Evolutionary conservation across 1,140 invertebrate species (phyloP), one percentile per base, ranked within the genome.

Genomic region (Drosophila littoralis): DNA sequence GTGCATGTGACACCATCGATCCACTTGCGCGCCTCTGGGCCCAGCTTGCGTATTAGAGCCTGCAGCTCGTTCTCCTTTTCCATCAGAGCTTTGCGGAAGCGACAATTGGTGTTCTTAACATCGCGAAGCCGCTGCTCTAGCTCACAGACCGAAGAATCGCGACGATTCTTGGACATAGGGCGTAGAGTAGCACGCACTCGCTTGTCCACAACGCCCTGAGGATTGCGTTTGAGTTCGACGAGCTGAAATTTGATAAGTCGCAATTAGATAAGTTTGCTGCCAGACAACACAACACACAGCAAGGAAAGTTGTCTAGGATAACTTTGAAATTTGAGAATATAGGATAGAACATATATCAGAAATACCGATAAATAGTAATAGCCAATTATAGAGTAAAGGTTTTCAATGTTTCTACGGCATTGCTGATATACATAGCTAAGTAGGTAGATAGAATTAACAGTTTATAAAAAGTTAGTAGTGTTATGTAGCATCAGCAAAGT

Each of bases 211-310:
- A 95, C 95, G 1, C 97, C 96, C 79, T 96, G 96, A 2, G 97
- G 97, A 93, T 98, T 98, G 71, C 97, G 94, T 77, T 96, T 95
- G 28, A 98, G 93, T 93, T 98, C 97, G 75, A 98, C 94, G 22
- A 98, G 93, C 97, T 98, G 92, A 8, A 93, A 93, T 32, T 9
- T 22, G 42, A 57, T 55, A 22, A 45, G 43, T 13, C 43, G 0
- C 6, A 38, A 70, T 72, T 42, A 60, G 54, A 63, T 61, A 28
- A 38, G 15, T 33, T 10, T 2, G 17, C 8, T 6, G 9, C 12
- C 6, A 13, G 7, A 5, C 6, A 1, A 17, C 2, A 1, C 17
- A 9, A 4, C 36, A 33, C 6, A 73, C 70, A 73, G 48, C 70
- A 54, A 67, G 64, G 55, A 38, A 33, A 60, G 40, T 33, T 43